Percentiles rank a stretch among this genome's conserved stretches.
Evolutionary conservation across 2,888 invertebrate species (phyloP).

Genomic region (Ormyrus thymus): DNA sequence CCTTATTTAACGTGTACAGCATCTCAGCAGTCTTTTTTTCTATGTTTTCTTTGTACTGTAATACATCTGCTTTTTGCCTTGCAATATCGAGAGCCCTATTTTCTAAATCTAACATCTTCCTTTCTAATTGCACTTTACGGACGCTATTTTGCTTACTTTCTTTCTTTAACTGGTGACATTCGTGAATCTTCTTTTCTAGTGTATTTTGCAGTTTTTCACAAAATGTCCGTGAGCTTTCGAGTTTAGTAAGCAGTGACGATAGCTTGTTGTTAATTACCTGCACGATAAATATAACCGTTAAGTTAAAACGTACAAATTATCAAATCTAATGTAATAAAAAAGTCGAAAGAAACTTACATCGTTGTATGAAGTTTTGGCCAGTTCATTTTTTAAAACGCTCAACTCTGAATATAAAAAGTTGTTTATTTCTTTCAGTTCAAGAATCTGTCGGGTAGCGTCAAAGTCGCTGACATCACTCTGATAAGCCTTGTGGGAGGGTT

Average conservation of each 20-base stretch:
- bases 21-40: conserved; percentile 68
- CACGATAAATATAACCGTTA: conserved; percentile 38
- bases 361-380: conserved; percentile 61
- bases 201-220: conserved; percentile 69
- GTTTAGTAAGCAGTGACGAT: conserved; percentile 63
- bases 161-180: conserved; percentile 74
- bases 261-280: conserved; percentile 67
- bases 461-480: conserved; percentile 66
- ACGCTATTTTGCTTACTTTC: conserved; percentile 77
- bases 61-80: conserved; percentile 72
- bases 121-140: conserved; percentile 78
- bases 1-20: conserved; percentile 66
- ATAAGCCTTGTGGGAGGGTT: conserved; percentile 65
- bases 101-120: conserved; percentile 75
- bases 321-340: background rate
- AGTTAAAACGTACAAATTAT: background rate
- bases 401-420: conserved; percentile 65
- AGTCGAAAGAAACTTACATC: conserved; percentile 59
- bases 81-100: conserved; percentile 75
- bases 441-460: conserved; percentile 64
- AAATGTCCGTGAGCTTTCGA: conserved; percentile 66
- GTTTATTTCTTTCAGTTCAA: conserved; percentile 68
- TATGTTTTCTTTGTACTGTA: conserved; percentile 67
- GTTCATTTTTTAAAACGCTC: conserved; percentile 63
- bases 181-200: conserved; percentile 72